phyloP scores from a whole-genome alignment of 2,888 invertebrate species.

The Ramazzottius varieornatus region DNA sequence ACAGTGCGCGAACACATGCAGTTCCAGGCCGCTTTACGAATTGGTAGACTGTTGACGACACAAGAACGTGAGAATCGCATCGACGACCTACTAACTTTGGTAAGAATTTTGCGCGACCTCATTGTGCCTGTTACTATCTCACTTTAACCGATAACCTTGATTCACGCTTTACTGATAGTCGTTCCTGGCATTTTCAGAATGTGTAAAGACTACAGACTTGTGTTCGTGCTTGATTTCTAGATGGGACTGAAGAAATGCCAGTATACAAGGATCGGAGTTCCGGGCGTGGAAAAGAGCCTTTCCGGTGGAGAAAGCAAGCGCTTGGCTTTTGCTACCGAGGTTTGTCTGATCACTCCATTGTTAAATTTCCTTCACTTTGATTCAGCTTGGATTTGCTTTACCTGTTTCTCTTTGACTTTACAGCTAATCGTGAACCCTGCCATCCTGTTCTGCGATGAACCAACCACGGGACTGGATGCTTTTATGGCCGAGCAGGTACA shows the following conservation, averaged over 20 bases:
- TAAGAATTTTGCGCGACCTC: background rate
- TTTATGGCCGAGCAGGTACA: conserved; percentile 18
- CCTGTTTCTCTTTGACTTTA: too few relatives aligned
- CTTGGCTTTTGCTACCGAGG: conserved; percentile 27
- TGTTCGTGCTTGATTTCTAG: too few relatives aligned
- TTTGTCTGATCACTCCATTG: too few relatives aligned
- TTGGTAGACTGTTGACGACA: conserved; percentile 13
- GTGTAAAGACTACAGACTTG: too few relatives aligned
- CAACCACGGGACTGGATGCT: conserved; percentile 26
- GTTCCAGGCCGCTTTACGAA: conserved; percentile 16
- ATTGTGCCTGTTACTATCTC: too few relatives aligned
- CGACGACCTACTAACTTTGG: conserved; percentile 12
- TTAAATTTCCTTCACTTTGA: too few relatives aligned
- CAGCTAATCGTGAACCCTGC: conserved; percentile 24
- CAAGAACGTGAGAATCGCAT: conserved; percentile 15
- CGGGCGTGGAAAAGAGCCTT: conserved; percentile 21
- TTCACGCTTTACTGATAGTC: background rate
- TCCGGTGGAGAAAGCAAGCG: conserved; percentile 28
- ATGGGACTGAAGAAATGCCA: conserved; percentile 19
- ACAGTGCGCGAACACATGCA: conserved; percentile 18
- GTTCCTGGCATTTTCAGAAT: too few relatives aligned
- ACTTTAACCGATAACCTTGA: too few relatives aligned
- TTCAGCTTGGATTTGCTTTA: too few relatives aligned
- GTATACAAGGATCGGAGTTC: conserved; percentile 22
- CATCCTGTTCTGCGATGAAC: conserved; percentile 26